These are phyloP conservation scores for Romanogobio albipinnatus DNA, from an alignment of 2,113 vertebrate species.

Conservation along the genomic window DNA sequence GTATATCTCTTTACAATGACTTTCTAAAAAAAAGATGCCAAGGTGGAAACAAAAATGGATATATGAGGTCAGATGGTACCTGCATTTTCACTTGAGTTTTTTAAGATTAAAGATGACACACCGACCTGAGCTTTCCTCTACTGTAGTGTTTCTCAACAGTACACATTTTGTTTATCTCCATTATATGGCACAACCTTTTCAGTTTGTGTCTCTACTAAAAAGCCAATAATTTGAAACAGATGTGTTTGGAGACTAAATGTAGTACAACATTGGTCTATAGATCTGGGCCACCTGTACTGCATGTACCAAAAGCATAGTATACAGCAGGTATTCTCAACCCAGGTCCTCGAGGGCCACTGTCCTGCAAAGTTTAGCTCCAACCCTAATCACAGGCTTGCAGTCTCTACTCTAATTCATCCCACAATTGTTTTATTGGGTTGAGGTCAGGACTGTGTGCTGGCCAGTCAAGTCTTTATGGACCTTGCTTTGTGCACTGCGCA, in stretches of 20 bases:
- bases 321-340: too few species aligned
- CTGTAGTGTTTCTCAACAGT: neutral
- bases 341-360: too few species aligned
- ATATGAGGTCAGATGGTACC: neutral
- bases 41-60: neutral
- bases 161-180: neutral
- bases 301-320: neutral
- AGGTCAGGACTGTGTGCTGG: too few species aligned
- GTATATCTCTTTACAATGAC: too few species aligned
- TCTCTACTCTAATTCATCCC: too few species aligned
- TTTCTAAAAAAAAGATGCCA: neutral
- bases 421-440: too few species aligned
- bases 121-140: neutral
- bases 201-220: neutral
- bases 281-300: neutral
- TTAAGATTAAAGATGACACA: neutral
- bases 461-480: too few species aligned
- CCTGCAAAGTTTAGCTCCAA: too few species aligned
- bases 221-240: neutral
- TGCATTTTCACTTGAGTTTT: neutral
- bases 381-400: too few species aligned
- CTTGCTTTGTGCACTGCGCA: too few species aligned
- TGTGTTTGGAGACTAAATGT: neutral
- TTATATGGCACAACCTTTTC: neutral
- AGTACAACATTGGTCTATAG: neutral